Evolutionary conservation across 2,888 invertebrate genomes (phyloP).

Genomic region (Brachyopa scutellaris): DNA sequence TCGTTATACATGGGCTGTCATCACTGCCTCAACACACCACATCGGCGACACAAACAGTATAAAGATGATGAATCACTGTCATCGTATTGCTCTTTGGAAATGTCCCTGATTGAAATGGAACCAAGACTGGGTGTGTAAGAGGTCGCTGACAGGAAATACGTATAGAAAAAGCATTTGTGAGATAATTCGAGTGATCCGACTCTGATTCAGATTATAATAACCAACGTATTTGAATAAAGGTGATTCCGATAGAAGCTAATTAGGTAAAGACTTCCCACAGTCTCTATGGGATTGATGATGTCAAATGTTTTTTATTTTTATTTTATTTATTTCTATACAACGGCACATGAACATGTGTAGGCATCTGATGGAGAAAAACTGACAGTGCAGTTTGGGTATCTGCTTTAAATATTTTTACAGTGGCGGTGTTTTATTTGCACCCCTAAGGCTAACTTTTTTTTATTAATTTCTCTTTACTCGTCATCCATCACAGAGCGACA

Average conservation of each 20-base stretch:
- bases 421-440: too few relatives aligned
- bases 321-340: too few relatives aligned
- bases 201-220: slow-evolving; percentile 3
- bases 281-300: slow-evolving; percentile 8
- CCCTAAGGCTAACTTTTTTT: too few relatives aligned
- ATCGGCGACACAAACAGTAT: neutral
- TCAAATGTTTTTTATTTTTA: slow-evolving; percentile 3
- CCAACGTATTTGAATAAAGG: neutral
- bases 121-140: neutral
- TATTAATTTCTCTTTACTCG: too few relatives aligned
- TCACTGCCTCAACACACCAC: neutral
- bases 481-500: too few relatives aligned
- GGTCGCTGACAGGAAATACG: slow-evolving; percentile 32
- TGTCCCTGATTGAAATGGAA: slow-evolving; percentile 31
- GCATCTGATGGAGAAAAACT: too few relatives aligned
- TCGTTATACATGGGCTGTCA: slow-evolving; percentile 22
- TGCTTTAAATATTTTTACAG: too few relatives aligned
- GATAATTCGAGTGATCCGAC: slow-evolving; percentile 27
- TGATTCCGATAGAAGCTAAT: slow-evolving; percentile 1
- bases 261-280: slow-evolving; percentile 29
- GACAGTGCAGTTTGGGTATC: too few relatives aligned
- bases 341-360: too few relatives aligned
- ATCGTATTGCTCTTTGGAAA: slow-evolving; percentile 2
- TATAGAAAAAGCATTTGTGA: slow-evolving; percentile 24
- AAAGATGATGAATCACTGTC: slow-evolving; percentile 49